These are phyloP conservation scores for Hypomecis punctinalis DNA, from an alignment of 2,888 invertebrate species.

Conservation along the genomic window DNA sequence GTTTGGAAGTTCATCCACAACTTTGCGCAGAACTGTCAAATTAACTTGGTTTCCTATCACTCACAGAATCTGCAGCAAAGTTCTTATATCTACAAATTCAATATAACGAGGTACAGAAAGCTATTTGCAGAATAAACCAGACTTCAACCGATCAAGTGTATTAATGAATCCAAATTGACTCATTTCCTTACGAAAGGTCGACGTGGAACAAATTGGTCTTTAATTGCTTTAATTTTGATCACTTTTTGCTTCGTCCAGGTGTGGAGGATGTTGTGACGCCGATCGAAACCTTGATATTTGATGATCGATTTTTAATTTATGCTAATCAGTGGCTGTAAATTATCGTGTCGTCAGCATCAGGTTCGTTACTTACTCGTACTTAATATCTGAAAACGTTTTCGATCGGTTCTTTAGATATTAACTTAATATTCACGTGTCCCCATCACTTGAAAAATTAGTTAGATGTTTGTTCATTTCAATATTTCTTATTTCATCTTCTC, in stretches of 20 bases:
- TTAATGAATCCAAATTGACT: slow-evolving; percentile 38
- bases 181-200: slow-evolving; percentile 40
- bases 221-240: slow-evolving; percentile 38
- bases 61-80: slow-evolving; percentile 5
- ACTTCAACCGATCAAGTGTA: slow-evolving; percentile 6
- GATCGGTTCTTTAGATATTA: too few relatives aligned
- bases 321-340: slow-evolving; percentile 12
- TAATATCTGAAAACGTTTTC: too few relatives aligned
- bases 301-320: slow-evolving; percentile 22
- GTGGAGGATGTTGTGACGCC: slow-evolving; percentile 28
- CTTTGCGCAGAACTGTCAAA: background rate
- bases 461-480: too few relatives aligned
- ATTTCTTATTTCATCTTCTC: background rate
- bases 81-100: slow-evolving; percentile 2
- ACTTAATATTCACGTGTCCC: too few relatives aligned
- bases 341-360: background rate
- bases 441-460: background rate
- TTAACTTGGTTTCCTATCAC: slow-evolving; percentile 16
- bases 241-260: slow-evolving; percentile 23
- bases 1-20: slow-evolving; percentile 4
- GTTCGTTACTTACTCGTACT: background rate
- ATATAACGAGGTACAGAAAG: background rate
- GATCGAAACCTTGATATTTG: slow-evolving; percentile 26
- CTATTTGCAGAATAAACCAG: slow-evolving; percentile 3
- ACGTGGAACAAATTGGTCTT: slow-evolving; percentile 26